Conservation (phyloP, 2,797 vertebrate genomes). For the Oreortyx pictus region DNA sequence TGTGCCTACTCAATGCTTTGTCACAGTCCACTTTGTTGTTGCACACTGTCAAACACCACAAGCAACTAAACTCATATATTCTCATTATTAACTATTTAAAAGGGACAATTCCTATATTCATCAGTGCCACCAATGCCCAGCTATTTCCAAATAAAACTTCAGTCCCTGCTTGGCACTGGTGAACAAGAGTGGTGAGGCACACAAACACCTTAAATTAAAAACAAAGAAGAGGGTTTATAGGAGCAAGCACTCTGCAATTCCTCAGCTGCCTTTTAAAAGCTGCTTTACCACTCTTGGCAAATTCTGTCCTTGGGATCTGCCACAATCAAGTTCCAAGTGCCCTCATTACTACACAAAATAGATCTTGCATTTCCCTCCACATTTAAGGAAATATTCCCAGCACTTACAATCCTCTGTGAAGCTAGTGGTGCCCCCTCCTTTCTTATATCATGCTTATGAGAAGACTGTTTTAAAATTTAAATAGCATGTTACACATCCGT, state of each 20-base stretch:
- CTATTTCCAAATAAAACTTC: not conserved
- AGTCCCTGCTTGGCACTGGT: too few species aligned
- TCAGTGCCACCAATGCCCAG: not conserved
- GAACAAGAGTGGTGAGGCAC: not conserved
- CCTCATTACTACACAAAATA: not conserved
- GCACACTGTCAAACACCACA: accelerated
- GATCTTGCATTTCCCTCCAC: not conserved
- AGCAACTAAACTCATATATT: not conserved
- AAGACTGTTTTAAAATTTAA: slow-evolving; percentile 17
- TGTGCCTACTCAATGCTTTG: not conserved
- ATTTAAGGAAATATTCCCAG: not conserved
- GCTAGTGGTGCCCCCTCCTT: not conserved
- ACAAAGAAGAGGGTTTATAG: not conserved
- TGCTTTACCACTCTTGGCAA: not conserved
- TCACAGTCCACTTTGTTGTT: not conserved
- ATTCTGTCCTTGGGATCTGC: not conserved
- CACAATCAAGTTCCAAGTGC: not conserved
- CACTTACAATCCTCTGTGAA: not conserved
- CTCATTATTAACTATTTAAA: not conserved
- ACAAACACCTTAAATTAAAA: not conserved
- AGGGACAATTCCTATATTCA: not conserved
- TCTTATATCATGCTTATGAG: not conserved
- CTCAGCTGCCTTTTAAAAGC: not conserved
- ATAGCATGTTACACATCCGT: not conserved
- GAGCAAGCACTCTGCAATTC: not conserved